Evolutionary conservation across 1,140 invertebrate genomes (phyloP).

Genomic region (Pristionchus pacificus): DNA sequence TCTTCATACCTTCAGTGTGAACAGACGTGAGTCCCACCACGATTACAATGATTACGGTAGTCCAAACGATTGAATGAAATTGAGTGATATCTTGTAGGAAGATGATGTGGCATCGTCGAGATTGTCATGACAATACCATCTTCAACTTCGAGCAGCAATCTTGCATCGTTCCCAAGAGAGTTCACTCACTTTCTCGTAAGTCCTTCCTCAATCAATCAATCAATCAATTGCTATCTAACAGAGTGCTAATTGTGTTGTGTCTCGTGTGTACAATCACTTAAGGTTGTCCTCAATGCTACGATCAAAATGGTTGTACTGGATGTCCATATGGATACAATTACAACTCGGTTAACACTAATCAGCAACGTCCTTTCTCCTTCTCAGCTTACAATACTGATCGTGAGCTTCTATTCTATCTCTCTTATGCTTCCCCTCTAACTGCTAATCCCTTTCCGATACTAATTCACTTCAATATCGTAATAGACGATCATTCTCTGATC

Average conservation of each 20-base stretch:
- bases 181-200: conserved; percentile 23
- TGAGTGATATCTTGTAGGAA: neutral
- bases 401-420: conserved; percentile 11
- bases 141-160: conserved; percentile 56
- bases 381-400: conserved; percentile 18
- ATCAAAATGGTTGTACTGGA: no score
- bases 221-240: neutral
- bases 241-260: conserved; percentile 28
- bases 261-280: no score
- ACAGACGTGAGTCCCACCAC: conserved; percentile 37
- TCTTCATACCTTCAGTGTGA: conserved; percentile 52
- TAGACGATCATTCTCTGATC: no score
- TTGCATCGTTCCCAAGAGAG: conserved; percentile 40
- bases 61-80: neutral
- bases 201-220: conserved; percentile 2
- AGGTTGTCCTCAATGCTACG: no score
- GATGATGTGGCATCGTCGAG: conserved; percentile 44
- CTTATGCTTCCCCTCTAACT: conserved; percentile 16
- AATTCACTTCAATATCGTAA: no score
- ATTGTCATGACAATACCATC: conserved; percentile 47
- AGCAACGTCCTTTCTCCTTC: conserved; percentile 30
- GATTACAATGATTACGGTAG: neutral
- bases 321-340: no score
- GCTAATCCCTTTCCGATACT: conserved; percentile 26
- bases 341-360: no score